phyloP scores from a whole-genome alignment of 1,140 invertebrate species.

The Pseudomyrmex sp. region DNA sequence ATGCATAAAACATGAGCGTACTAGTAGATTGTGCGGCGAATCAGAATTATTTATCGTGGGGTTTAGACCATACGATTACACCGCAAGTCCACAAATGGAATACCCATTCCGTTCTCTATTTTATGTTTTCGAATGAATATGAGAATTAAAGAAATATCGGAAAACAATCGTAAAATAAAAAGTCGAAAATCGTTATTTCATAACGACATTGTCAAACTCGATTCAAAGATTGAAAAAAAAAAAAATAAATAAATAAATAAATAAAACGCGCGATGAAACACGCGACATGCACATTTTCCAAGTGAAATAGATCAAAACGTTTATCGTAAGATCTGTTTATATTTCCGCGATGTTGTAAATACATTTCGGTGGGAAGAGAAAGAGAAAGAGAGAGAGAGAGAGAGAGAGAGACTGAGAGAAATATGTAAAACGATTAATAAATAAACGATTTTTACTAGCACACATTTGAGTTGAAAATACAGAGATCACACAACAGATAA shows the following conservation, averaged over 20 bases:
- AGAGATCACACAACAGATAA: neutral
- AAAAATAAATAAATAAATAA: no score
- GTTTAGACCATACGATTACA: conserved; percentile 64
- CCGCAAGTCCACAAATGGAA: neutral
- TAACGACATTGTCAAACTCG: conserved; percentile 3
- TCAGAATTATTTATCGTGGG: conserved; percentile 74
- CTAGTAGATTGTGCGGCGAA: conserved; percentile 59
- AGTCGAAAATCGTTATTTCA: conserved; percentile 18
- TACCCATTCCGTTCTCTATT: neutral
- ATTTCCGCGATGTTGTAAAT: neutral
- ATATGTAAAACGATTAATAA: neutral
- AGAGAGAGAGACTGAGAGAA: neutral
- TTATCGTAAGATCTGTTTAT: no score
- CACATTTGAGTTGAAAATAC: neutral
- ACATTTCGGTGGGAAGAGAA: no score
- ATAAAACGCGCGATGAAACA: neutral
- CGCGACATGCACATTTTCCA: neutral
- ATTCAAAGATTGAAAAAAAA: conserved; percentile 4
- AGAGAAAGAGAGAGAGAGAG: neutral
- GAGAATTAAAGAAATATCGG: neutral
- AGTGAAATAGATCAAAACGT: neutral
- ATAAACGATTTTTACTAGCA: neutral
- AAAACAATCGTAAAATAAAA: neutral
- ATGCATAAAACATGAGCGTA: conserved; percentile 74
- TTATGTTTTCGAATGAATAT: neutral